A percentile compares a stretch with the other conserved stretches of the same genome.
phyloP scores from a whole-genome alignment of 2,797 vertebrate species.

The Ciconia nigra region DNA sequence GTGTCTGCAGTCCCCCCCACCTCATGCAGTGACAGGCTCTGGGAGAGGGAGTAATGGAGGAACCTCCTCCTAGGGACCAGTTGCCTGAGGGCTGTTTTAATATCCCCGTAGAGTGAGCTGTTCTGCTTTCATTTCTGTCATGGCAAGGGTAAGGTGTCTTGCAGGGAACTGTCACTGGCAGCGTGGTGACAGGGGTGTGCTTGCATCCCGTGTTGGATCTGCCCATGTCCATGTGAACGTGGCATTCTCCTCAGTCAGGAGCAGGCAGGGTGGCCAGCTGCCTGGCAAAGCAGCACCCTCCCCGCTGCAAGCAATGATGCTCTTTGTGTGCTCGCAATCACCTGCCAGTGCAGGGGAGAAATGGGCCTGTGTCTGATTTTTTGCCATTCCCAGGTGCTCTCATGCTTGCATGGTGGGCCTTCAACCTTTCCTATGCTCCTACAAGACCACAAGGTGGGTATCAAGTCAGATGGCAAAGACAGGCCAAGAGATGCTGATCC shows the following conservation, averaged over 20 bases:
- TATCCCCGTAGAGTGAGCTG: neutral
- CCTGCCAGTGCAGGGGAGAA: neutral
- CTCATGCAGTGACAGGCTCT: neutral
- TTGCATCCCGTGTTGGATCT: neutral
- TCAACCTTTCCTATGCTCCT: neutral
- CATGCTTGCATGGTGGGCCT: neutral
- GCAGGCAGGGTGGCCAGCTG: neutral
- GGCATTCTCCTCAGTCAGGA: neutral
- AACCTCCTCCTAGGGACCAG: neutral
- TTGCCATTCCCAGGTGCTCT: neutral
- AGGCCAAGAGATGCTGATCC: neutral
- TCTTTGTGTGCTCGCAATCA: accelerated
- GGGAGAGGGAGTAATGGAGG: neutral
- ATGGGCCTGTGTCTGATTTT: accelerated
- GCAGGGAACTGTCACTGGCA: neutral
- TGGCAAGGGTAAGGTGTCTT: neutral
- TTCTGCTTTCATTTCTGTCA: neutral
- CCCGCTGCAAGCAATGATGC: accelerated
- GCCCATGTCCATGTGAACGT: accelerated
- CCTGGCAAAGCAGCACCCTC: neutral
- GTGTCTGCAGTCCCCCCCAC: neutral
- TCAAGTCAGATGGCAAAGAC: neutral
- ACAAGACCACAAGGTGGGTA: neutral
- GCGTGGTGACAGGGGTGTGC: neutral
- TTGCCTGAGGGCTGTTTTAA: neutral